phyloP scores from a whole-genome alignment of 2,888 invertebrate species.

The Xylota sylvarum region DNA sequence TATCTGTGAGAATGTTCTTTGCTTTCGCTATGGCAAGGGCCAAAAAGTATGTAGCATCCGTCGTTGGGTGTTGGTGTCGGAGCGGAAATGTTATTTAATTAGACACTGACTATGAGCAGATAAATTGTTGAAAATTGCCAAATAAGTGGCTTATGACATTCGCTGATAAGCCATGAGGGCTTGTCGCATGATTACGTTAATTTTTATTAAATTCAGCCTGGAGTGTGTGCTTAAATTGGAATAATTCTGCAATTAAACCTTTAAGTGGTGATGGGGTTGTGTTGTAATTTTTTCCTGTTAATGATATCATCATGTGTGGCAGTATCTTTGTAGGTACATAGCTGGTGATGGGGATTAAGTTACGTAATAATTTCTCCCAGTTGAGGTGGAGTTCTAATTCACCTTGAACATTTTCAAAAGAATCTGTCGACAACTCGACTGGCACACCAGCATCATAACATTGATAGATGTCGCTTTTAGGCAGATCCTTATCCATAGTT shows the following conservation, averaged over 20 bases:
- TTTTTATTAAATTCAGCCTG: constrained; percentile 33
- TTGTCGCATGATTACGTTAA: constrained; percentile 56
- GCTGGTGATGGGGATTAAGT: too few species aligned
- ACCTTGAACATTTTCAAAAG: too few species aligned
- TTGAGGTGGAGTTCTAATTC: too few species aligned
- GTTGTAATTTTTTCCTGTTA: background rate
- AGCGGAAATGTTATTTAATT: constrained; percentile 70
- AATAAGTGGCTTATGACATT: constrained; percentile 73
- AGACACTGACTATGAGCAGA: constrained; percentile 58
- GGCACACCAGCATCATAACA: constrained; percentile 28
- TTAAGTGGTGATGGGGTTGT: background rate
- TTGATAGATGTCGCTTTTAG: constrained; percentile 40
- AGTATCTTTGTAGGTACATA: background rate
- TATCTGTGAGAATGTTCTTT: constrained; percentile 24
- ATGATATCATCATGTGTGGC: background rate
- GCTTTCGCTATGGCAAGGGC: background rate
- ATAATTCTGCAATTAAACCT: constrained; percentile 26
- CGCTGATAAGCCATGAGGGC: constrained; percentile 60
- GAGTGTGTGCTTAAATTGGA: constrained; percentile 17
- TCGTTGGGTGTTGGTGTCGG: constrained; percentile 4
- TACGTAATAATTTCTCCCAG: too few species aligned
- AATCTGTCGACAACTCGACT: background rate
- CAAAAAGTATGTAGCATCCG: constrained; percentile 40
- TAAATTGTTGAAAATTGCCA: constrained; percentile 68
- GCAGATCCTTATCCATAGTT: constrained; percentile 38